Base-by-base conservation (phyloP, 1,140 invertebrate species). In the Pogonognathellus flavescens region DNA sequence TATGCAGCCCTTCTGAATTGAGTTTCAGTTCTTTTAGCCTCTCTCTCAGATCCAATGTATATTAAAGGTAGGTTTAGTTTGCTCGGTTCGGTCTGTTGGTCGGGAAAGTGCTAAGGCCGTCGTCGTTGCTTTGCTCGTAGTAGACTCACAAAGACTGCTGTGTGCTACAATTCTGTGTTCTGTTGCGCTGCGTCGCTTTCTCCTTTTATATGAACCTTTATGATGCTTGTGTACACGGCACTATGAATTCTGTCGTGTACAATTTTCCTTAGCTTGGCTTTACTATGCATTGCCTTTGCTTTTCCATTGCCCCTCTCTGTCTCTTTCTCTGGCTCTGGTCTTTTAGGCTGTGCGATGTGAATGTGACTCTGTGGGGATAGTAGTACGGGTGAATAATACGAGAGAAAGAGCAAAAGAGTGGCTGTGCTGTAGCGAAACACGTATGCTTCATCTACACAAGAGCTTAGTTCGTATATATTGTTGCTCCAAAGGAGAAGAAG, bases 51-150 rank as follows among this genome's bases (percentile, higher is more conserved):
- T 76, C 13, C 41, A 49, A 25, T 41, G 31, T 76, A 76, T 76
- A 76, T 49, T 76, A 76, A 57, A 76, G 70, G 70, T 76, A 76
- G 70, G 41, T 76, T 41, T 76, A 25, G 70, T 76, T 76, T 76
- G 31, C n/a, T 76, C 70, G 70, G 70, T 31, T 41, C 16, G 70
- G 41, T 49, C 31, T 49, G 22, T 41, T 50, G 70, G 22, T 76
- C 5, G 25, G 13, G 53, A 41, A 66, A 66, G 31, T 76, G 49
- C 31, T 76, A 41, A 76, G 70, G 31, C 53, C n/a, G 53, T 57
- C 53, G 2, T 57, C 10, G 11, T 20, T 76, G 31, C 10, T 14
- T 9, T n/a, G 70, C 49, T 66, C 22, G 22, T 31, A 31, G 13
- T 66, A 66, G 25, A 20, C 62, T 66, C 13, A 13, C 62, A 14